phyloP scores from a whole-genome alignment of 2,113 vertebrate species.

The Gulo gulo region DNA sequence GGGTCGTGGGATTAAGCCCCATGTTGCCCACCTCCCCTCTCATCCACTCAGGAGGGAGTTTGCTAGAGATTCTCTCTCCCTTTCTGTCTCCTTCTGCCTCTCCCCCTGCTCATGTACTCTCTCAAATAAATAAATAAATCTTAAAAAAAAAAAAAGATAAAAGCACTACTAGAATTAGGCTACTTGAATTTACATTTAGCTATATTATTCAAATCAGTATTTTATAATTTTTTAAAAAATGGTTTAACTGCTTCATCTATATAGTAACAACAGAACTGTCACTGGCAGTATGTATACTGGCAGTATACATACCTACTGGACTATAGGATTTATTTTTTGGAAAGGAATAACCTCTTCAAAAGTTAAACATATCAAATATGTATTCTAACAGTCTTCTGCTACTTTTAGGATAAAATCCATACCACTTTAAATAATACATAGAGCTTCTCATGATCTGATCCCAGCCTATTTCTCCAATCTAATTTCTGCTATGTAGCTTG shows the following conservation, averaged over 20 bases:
- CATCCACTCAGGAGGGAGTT: neutral
- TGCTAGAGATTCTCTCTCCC: neutral
- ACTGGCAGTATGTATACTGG: neutral
- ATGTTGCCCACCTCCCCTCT: neutral
- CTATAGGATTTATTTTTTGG: neutral
- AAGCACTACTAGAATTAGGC: neutral
- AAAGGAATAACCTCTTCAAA: conserved; percentile 13
- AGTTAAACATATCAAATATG: neutral
- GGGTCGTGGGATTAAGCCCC: neutral
- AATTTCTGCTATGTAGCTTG: neutral
- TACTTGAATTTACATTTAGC: neutral
- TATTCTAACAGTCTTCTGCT: neutral
- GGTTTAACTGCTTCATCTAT: neutral
- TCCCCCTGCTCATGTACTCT: neutral
- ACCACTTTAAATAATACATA: neutral
- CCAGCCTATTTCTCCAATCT: neutral
- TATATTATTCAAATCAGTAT: neutral
- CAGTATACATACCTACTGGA: neutral
- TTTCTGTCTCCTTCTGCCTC: neutral
- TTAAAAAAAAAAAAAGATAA: neutral
- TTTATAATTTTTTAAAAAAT: neutral
- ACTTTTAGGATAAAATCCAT: neutral
- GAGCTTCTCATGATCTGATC: neutral
- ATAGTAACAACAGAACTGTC: neutral
- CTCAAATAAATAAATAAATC: neutral